Conservation (phyloP, 2,113 vertebrate species). For the Thinocorus orbignyianus region DNA sequence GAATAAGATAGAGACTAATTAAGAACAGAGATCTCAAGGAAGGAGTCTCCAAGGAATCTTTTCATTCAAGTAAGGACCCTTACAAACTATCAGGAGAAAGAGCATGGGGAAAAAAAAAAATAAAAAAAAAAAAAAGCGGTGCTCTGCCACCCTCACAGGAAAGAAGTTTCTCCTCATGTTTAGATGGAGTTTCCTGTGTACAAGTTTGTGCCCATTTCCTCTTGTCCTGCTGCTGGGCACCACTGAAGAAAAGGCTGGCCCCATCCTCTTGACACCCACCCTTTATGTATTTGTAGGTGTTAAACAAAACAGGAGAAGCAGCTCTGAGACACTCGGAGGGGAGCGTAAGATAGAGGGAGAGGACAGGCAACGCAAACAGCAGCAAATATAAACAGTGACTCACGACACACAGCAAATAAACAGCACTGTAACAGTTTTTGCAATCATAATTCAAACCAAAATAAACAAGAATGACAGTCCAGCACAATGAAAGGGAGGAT, state of each 20-base stretch:
- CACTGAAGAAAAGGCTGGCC: no score
- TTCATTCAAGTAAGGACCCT: background rate
- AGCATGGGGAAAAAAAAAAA: background rate
- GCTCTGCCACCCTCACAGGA: no score
- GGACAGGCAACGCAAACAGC: background rate
- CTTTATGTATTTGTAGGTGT: no score
- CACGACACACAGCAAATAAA: background rate
- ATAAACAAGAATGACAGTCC: constrained; percentile 26
- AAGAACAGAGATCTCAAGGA: background rate
- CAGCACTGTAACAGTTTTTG: background rate
- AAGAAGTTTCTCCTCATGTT: no score
- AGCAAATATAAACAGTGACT: constrained; percentile 26
- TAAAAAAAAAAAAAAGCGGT: background rate
- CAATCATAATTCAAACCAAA: constrained; percentile 17
- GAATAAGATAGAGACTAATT: background rate
- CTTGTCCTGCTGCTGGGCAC: no score
- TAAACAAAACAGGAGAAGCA: background rate
- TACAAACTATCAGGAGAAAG: background rate
- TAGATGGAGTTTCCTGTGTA: no score
- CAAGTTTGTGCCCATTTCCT: no score
- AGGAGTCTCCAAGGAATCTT: background rate
- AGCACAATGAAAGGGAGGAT: background rate
- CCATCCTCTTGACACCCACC: no score
- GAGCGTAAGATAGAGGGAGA: background rate
- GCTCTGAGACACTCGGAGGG: background rate